A percentile compares a stretch with the other conserved stretches of the same genome.
phyloP scores from a whole-genome alignment of 2,888 invertebrate species.

The Blastobasis adustella region DNA sequence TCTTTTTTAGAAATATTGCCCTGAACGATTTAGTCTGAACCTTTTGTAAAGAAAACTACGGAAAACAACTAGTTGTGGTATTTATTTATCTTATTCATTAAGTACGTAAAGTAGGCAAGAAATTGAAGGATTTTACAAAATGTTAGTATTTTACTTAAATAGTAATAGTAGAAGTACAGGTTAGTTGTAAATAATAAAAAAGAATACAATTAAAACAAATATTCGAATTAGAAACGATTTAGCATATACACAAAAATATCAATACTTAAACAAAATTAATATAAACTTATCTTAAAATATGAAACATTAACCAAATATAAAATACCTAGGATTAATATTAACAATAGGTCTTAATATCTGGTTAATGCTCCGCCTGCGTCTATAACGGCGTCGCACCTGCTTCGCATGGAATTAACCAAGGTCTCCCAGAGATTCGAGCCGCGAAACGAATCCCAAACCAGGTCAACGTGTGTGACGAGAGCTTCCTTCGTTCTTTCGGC shows the following conservation, averaged over 20 bases:
- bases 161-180: not conserved
- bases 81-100: too few species aligned
- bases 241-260: not conserved
- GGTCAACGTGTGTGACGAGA: slow-evolving; percentile 1
- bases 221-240: not conserved
- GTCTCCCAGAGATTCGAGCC: not conserved
- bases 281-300: not conserved
- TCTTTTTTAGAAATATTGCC: too few species aligned
- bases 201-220: not conserved
- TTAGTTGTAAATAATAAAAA: not conserved
- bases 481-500: slow-evolving; percentile 3
- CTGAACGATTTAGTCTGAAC: too few species aligned
- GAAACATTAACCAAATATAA: not conserved
- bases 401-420: not conserved
- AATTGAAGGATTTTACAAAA: not conserved
- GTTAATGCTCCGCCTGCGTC: not conserved
- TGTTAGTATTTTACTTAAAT: not conserved
- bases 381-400: not conserved
- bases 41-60: too few species aligned
- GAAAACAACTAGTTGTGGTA: too few species aligned
- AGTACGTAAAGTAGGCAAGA: not conserved
- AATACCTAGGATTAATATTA: not conserved
- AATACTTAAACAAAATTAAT: not conserved
- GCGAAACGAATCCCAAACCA: slow-evolving; percentile 4
- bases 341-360: slow-evolving; percentile 5